phyloP scores from a whole-genome alignment of 2,888 invertebrate genomes.

The Vandiemenella viatica region DNA sequence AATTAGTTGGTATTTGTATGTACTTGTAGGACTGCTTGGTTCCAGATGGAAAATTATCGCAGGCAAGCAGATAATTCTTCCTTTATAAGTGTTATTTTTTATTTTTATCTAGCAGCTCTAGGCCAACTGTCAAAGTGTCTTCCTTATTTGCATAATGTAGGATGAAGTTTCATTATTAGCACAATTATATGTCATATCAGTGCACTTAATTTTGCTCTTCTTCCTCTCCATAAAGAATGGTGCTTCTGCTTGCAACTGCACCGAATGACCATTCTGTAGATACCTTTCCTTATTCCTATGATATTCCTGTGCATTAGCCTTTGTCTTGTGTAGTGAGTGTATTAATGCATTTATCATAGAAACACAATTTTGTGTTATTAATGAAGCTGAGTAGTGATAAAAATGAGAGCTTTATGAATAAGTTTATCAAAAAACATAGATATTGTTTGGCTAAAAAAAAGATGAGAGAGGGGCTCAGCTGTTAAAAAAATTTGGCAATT shows the following conservation, averaged over 20 bases:
- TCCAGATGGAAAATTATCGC: constrained; percentile 18
- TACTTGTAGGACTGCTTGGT: constrained; percentile 18
- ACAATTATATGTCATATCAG: not conserved
- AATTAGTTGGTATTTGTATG: constrained; percentile 14
- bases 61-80: constrained; percentile 17
- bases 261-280: constrained; percentile 7
- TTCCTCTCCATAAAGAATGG: constrained; percentile 4
- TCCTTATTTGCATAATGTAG: not conserved
- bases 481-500: too few relatives aligned
- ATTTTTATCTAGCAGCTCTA: constrained; percentile 3
- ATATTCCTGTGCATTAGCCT: too few relatives aligned
- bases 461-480: too few relatives aligned
- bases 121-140: constrained; percentile 1
- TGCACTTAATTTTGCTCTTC: not conserved
- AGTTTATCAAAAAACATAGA: too few relatives aligned
- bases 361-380: too few relatives aligned
- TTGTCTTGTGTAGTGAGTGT: too few relatives aligned
- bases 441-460: too few relatives aligned
- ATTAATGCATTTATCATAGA: too few relatives aligned
- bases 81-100: constrained; percentile 13
- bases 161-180: not conserved
- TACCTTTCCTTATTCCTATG: not conserved
- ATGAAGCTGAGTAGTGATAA: too few relatives aligned
- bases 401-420: too few relatives aligned
- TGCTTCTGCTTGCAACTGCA: constrained; percentile 12